Base-by-base conservation (phyloP, 2,113 vertebrate species). In the Zapornia atra region DNA sequence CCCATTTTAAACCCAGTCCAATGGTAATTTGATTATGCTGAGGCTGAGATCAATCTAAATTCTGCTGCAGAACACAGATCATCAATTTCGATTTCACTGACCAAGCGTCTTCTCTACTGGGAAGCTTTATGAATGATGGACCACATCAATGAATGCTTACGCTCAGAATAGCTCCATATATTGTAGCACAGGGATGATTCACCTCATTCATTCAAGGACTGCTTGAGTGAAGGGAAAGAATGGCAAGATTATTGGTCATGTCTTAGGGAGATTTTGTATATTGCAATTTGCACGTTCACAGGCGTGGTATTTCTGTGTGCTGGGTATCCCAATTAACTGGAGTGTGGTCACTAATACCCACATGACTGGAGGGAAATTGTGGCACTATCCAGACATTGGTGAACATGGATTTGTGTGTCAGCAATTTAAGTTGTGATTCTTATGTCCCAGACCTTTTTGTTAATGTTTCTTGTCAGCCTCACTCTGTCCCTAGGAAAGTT, bases 31-130 rank as follows among this genome's bases (percentile, higher is more conserved):
- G 80, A 88, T 96, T 95, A 94, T 53, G 18, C 60, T 76, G 57
- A 77, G 86, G 34, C 76, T 90, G 69, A 93, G 61, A 95, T 96
- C 95, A 96, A 89, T 95, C 94, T 96, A 86, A 97, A 86, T 73
- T 34, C 90, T 95, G 77, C 73, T 91, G 38, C 64, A 95, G 88
- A 93, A 73, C 80, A 88, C 88, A 96, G 77, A 96, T 92, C 94
- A 94, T 95, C 88, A 95, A 94, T 96, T 96, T 93, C 90, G 64
- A 90, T 96, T 95, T 96, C 82, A 94, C 92, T 96, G 95, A 93
- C 86, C 86, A 90, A 95, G 90, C 53, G 1, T 31, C 65, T 94
- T 90, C 69, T 75, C 64, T 86, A 26, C 44, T 68, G 64, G 70
- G 80, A 90, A 91, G 83, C 86, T 87, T 93, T 93, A 94, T 93